These are phyloP conservation scores for Clarias laeviceps DNA, from an alignment of 2,797 vertebrate genomes.

Conservation along the genomic window DNA sequence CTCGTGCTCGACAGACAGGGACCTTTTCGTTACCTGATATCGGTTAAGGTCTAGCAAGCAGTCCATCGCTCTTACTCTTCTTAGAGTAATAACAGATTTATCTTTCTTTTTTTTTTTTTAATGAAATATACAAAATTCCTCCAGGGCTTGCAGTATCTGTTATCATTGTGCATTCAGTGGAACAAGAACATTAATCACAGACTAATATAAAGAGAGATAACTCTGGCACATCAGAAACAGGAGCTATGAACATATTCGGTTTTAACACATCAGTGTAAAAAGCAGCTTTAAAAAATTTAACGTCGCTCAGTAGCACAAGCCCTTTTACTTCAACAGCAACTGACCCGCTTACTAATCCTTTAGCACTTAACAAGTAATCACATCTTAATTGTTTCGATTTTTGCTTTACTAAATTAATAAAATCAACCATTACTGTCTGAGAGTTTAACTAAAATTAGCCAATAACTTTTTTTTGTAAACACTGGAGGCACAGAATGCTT, in stretches of 20 bases:
- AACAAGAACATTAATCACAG: slow-evolving; percentile 3
- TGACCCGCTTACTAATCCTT: no score
- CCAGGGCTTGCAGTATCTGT: neutral
- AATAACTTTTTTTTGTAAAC: neutral
- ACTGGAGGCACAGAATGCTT: neutral
- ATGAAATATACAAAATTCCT: neutral
- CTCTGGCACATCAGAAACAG: neutral
- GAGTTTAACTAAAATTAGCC: neutral
- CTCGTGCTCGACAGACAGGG: slow-evolving; percentile 12
- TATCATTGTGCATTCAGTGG: neutral
- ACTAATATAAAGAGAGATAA: neutral
- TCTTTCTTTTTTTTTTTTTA: neutral
- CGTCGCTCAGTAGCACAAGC: neutral
- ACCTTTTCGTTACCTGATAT: slow-evolving; percentile 2
- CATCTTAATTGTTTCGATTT: neutral
- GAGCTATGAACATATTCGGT: neutral
- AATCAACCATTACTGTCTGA: neutral
- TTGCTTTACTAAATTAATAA: neutral
- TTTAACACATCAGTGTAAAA: neutral
- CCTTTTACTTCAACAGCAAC: neutral
- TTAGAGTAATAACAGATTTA: neutral
- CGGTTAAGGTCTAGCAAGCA: neutral
- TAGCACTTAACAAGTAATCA: neutral
- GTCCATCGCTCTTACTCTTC: neutral
- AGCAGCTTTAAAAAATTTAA: neutral